A percentile compares a stretch with the other conserved stretches of the same genome.
Conservation (phyloP, 2,113 vertebrate species). For the Thinocorus orbignyianus region DNA sequence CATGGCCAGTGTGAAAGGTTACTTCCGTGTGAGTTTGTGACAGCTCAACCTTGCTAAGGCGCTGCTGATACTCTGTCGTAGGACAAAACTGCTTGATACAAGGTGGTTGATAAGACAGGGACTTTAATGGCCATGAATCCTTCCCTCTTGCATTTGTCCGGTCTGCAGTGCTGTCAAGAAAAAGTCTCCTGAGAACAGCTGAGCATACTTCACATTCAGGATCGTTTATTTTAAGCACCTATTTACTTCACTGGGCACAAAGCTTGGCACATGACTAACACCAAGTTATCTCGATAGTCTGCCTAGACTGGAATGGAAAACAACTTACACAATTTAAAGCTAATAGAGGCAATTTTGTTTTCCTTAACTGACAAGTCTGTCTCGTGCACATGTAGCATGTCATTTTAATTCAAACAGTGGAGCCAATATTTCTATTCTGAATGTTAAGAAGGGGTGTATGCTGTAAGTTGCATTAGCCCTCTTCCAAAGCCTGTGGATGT, state of each 20-base stretch:
- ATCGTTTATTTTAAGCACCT: constrained; percentile 34
- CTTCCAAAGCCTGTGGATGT: neutral
- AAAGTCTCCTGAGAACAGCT: neutral
- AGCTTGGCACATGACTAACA: neutral
- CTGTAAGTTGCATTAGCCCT: neutral
- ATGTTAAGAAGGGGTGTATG: neutral
- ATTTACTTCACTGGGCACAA: neutral
- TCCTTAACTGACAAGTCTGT: neutral
- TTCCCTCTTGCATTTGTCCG: neutral
- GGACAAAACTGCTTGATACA: neutral
- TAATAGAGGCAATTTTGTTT: neutral
- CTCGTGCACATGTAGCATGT: neutral
- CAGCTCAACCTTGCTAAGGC: neutral
- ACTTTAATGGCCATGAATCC: neutral
- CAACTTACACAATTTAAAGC: neutral
- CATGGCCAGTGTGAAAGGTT: neutral
- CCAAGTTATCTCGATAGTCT: neutral
- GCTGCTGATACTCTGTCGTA: neutral
- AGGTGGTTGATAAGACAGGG: neutral
- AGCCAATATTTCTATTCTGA: neutral
- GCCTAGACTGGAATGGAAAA: neutral
- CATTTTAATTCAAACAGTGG: neutral
- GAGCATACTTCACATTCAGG: constrained; percentile 10
- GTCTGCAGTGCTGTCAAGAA: neutral
- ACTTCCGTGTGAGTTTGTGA: neutral